Base-by-base conservation (phyloP, 2,888 invertebrate species). In the Arctia plantaginis region DNA sequence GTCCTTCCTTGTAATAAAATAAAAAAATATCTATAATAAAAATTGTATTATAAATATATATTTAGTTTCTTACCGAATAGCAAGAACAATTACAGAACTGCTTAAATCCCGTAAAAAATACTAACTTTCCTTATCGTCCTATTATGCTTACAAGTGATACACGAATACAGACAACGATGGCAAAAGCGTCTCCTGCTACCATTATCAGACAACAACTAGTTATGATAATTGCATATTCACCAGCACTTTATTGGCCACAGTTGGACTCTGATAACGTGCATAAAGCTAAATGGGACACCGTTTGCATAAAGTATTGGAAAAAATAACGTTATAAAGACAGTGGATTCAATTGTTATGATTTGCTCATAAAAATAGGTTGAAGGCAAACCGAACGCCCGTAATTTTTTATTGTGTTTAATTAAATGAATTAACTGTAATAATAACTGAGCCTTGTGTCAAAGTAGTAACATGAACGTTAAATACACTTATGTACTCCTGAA, bases 211-310 rank as follows among this genome's bases (percentile, higher is more conserved):
- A 66, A 74, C 75, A 73, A 77, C 78, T 80, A 81, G 81, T 82
- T 77, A 82, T 74, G 77, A 81, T 83, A 85, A 85, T 78, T 83
- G 82, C 77, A 84, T 83, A 83, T 82, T 84, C 78, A 83, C 77
- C 67, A 76, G 80, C 55, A 73, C 75, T 83, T 84, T 85, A 85
- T 82, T 82, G 82, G 79, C 70, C 55, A 51, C 77, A 77, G 83
- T 82, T 77, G 78, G 73, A 72, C 73, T 70, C 75, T 72, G 85
- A 85, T 85, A 85, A 82, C 78, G 81, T 66, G 62, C 81, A 81
- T 85, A 81, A 83, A 81, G 77, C 74, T 77, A 70, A 85, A 85
- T 82, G 77, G 79, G 76, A 71, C 76, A 73, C 74, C 78, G 82
- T 85, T 85, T 80, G 79, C 82, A 82, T 84, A 84, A 82, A 79